These are phyloP conservation scores for Corythaixoides concolor DNA, from an alignment of 2,113 vertebrate genomes.

Conservation along the genomic window DNA sequence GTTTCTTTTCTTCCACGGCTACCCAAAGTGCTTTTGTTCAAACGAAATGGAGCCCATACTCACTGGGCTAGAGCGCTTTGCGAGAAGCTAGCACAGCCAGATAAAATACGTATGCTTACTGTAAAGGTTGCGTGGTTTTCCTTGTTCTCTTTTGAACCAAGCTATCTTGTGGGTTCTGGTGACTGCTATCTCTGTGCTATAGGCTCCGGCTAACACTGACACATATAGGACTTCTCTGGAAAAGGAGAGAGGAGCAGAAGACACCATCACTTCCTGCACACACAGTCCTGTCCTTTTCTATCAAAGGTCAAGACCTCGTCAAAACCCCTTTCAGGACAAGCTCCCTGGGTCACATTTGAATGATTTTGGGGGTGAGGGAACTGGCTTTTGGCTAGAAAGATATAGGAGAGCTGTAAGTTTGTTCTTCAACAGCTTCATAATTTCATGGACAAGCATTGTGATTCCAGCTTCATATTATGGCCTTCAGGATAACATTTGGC, in stretches of 20 bases:
- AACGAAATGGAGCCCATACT: neutral
- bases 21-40: constrained; percentile 29
- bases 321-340: neutral
- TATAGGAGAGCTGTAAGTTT: neutral
- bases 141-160: constrained; percentile 18
- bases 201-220: neutral
- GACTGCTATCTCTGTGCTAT: neutral
- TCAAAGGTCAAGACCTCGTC: fast-evolving
- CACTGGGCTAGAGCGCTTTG: neutral
- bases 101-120: neutral
- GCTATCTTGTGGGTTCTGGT: neutral
- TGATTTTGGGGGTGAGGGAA: neutral
- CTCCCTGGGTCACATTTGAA: neutral
- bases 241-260: neutral
- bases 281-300: neutral
- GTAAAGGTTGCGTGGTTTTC: neutral
- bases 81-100: neutral
- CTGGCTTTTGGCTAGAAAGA: neutral
- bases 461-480: neutral
- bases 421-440: neutral
- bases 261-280: neutral
- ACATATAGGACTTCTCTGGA: neutral
- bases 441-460: neutral
- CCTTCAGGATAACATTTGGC: neutral
- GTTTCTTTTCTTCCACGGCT: constrained; percentile 48